A percentile compares a stretch with the other conserved stretches of the same genome.
These are phyloP conservation scores for Gymnarchus niloticus DNA, from an alignment of 2,113 vertebrate species.

Conservation along the genomic window DNA sequence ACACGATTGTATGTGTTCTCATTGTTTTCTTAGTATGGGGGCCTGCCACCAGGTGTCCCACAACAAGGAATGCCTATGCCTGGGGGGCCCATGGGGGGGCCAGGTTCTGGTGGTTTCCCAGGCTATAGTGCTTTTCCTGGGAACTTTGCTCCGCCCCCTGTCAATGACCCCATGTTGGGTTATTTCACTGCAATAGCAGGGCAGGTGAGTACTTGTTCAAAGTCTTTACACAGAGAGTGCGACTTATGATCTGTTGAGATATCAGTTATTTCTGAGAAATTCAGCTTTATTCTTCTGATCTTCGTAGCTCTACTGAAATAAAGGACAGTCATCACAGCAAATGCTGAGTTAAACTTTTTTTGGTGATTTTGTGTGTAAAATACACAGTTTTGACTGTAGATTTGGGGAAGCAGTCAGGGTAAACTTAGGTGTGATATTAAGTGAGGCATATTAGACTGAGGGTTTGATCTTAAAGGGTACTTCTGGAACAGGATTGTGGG, in stretches of 20 bases:
- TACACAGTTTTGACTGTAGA: neutral
- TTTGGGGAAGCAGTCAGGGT: neutral
- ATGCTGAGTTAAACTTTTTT: neutral
- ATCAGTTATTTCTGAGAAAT: neutral
- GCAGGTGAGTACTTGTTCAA: conserved; percentile 54
- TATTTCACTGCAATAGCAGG: conserved; percentile 78
- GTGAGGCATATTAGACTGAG: neutral
- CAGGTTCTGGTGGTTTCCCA: conserved; percentile 34
- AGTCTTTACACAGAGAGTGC: neutral
- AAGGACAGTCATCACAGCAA: neutral
- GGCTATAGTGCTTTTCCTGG: conserved; percentile 55
- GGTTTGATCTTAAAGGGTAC: neutral
- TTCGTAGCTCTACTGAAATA: neutral
- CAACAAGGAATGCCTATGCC: conserved; percentile 49
- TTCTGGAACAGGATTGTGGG: too few species aligned
- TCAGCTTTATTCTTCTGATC: neutral
- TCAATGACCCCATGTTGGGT: conserved; percentile 70
- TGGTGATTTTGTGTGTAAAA: too few species aligned
- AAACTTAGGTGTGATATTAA: neutral
- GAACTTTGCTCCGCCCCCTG: conserved; percentile 50
- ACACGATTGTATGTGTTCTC: neutral
- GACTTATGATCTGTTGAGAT: neutral
- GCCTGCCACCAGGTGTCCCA: conserved; percentile 57
- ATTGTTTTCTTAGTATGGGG: conserved; percentile 56
- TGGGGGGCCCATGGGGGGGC: conserved; percentile 36